Evolutionary conservation across 1,140 invertebrate species (phyloP).

Genomic region (Melipona quadrifasciata): DNA sequence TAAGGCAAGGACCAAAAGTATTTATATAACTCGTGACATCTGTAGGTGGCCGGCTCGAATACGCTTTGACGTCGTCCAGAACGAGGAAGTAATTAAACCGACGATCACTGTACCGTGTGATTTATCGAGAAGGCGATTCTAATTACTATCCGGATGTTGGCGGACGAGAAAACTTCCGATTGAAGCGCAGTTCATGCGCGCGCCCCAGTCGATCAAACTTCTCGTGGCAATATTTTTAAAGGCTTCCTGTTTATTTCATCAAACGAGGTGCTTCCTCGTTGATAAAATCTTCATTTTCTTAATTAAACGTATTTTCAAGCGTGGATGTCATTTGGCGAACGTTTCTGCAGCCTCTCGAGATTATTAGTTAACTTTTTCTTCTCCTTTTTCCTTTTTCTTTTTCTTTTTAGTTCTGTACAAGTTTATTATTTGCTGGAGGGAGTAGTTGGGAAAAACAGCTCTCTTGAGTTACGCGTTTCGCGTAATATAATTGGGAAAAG

Average conservation of each 20-base stretch:
- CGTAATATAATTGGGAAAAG: too few relatives aligned
- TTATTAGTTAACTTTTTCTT: not conserved
- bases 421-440: not conserved
- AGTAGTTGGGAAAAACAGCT: not conserved
- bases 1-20: conserved; percentile 5
- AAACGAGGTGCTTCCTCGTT: not conserved
- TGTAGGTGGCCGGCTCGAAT: conserved; percentile 12
- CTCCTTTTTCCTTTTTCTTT: not conserved
- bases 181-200: not conserved
- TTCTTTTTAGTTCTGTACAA: not conserved
- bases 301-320: not conserved
- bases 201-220: not conserved
- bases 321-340: not conserved
- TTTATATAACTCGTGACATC: conserved; percentile 42
- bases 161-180: conserved; percentile 26
- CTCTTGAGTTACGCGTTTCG: too few relatives aligned
- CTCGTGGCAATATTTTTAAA: not conserved
- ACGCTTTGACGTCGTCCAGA: conserved; percentile 51
- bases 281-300: not conserved
- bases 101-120: conserved; percentile 47
- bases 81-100: conserved; percentile 56
- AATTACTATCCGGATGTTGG: conserved; percentile 51
- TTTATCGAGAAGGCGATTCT: conserved; percentile 59
- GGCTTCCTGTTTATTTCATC: conserved; percentile 1
- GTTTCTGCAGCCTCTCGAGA: not conserved